Conservation (phyloP, 1,140 invertebrate species). For the Phortica variegata region DNA sequence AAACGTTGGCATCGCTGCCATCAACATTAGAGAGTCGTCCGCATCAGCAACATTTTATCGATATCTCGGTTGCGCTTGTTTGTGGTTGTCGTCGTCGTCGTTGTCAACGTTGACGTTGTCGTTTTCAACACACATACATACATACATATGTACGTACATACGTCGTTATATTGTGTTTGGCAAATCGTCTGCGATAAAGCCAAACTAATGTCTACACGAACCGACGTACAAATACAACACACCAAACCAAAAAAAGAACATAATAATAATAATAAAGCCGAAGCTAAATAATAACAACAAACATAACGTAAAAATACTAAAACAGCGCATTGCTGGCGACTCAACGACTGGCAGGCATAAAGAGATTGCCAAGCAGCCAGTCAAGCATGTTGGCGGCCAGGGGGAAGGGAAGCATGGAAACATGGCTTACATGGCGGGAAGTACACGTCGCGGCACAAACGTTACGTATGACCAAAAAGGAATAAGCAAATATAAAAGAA, state of each 20-base stretch:
- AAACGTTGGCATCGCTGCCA: not conserved
- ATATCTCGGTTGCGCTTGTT: not conserved
- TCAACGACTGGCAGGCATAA: constrained; percentile 20
- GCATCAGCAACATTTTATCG: not conserved
- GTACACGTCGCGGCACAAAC: too few relatives aligned
- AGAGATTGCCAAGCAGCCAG: constrained; percentile 15
- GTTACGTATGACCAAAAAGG: too few relatives aligned
- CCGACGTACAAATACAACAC: too few relatives aligned
- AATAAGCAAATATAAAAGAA: too few relatives aligned
- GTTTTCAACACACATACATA: not conserved
- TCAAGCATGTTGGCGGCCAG: too few relatives aligned
- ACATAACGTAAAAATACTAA: constrained; percentile 49
- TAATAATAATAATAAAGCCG: too few relatives aligned
- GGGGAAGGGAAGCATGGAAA: too few relatives aligned
- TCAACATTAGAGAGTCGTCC: not conserved
- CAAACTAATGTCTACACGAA: constrained; percentile 46
- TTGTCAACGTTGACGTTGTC: not conserved
- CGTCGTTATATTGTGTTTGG: constrained; percentile 49
- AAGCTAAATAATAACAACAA: too few relatives aligned
- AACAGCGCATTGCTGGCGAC: constrained; percentile 41
- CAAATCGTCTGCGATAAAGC: constrained; percentile 52
- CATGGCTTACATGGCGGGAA: too few relatives aligned
- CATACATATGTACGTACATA: constrained; percentile 5
- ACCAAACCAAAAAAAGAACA: too few relatives aligned
- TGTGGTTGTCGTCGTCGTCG: not conserved